phyloP scores from a whole-genome alignment of 2,113 vertebrate species.

The Ammospiza nelsoni region DNA sequence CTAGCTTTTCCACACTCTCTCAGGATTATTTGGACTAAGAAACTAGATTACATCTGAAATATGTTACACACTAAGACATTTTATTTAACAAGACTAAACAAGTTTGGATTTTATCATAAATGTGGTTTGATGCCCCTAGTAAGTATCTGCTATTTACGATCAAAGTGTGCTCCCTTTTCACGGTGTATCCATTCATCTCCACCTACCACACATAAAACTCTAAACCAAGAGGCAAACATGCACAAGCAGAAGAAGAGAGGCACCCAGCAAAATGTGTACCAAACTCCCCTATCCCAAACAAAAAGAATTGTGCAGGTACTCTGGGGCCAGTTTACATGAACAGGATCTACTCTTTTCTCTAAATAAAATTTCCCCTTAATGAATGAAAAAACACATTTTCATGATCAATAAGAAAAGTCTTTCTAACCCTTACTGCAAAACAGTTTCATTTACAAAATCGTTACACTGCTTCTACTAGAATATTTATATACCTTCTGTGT shows the following conservation, averaged over 20 bases:
- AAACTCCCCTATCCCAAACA: not conserved
- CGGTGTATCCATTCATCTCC: not conserved
- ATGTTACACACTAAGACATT: slow-evolving; percentile 46
- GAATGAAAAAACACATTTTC: not conserved
- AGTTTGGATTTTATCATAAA: slow-evolving; percentile 59
- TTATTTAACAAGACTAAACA: slow-evolving; percentile 63
- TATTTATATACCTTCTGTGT: slow-evolving; percentile 72
- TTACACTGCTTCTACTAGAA: not conserved
- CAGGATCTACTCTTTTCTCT: not conserved
- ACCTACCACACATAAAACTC: not conserved
- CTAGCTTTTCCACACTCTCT: slow-evolving; percentile 58
- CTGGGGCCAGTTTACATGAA: not conserved
- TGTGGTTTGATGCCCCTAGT: slow-evolving; percentile 40
- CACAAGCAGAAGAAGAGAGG: not conserved
- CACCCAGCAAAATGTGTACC: not conserved
- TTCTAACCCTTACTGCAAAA: not conserved
- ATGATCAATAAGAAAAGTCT: not conserved
- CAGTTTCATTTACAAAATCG: not conserved
- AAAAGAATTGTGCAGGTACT: not conserved
- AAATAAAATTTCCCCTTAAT: not conserved
- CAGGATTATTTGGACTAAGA: slow-evolving; percentile 58
- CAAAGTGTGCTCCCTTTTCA: not conserved
- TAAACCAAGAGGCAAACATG: not conserved
- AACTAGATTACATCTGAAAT: slow-evolving; percentile 61
- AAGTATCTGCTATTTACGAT: slow-evolving; percentile 29